Base-by-base conservation (phyloP, 35 echinoderm and acorn worm species). In the Apostichopus parvimensis region DNA sequence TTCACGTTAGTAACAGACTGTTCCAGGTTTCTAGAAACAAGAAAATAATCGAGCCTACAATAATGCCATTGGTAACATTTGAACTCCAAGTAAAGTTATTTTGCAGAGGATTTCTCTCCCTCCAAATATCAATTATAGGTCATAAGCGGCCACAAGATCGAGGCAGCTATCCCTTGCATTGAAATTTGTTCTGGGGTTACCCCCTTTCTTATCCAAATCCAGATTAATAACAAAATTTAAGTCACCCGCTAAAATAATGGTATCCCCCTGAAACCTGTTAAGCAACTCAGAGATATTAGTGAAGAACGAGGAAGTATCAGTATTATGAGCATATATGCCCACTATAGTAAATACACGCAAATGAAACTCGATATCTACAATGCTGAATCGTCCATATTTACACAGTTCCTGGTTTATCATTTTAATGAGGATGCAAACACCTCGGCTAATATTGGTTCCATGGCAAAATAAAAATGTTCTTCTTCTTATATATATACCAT, bases 41-140 rank as follows among this genome's bases (percentile, higher is more conserved):
- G 80, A 83, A 61, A 83, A 83, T 83, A 83, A 14, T 61, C 15
- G n/a, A 83, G 54, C 53, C 80, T 83, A 58, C 80, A 58, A 57
- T 83, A 59, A 83, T 58, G 54, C 54, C 54, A 4, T 53, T 17
- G 7, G 15, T 83, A 52, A 83, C 61, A 14, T 83, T 83, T 6
- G 80, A 83, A 57, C 80, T 83, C 80, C 80, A 83, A 9, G 80
- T 83, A 13, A 59, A 83, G 54, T 83, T 59, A 53, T 83, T 83
- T 20, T n/a, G 9, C 6, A 15, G 17, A 57, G 80, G 54, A 24
- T 83, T 83, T 57, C 54, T 56, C 8, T 83, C 80, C 14, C 53
- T 57, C 15, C 17, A 83, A n/a, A 83, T 54, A 83, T 58, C 80
- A 18, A 57, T 83, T n/a, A 25, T 25, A 83, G 5, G 57, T 83